phyloP scores from a whole-genome alignment of 2,888 invertebrate genomes.

The Tribolium freemani region DNA sequence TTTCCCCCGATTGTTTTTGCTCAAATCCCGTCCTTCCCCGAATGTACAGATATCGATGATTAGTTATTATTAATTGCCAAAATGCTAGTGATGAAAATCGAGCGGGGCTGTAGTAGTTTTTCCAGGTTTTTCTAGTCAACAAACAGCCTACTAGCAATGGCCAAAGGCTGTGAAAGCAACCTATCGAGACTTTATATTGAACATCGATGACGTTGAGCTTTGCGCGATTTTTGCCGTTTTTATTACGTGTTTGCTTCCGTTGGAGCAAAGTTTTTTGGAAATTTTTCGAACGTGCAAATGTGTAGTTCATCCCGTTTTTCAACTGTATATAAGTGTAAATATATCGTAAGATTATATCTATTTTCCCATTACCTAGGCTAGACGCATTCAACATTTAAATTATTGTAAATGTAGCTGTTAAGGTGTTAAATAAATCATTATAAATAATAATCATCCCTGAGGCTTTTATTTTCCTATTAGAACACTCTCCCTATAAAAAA shows the following conservation, averaged over 20 bases:
- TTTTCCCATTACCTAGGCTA: slow-evolving; percentile 51
- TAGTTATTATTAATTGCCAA: background rate
- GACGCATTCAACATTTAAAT: slow-evolving; percentile 46
- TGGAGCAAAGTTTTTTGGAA: background rate
- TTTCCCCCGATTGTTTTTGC: slow-evolving; percentile 21
- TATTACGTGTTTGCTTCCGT: background rate
- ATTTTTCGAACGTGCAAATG: background rate
- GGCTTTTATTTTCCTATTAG: too few relatives aligned
- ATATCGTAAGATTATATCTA: slow-evolving; percentile 54
- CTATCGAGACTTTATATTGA: slow-evolving; percentile 53
- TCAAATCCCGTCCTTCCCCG: slow-evolving; percentile 37
- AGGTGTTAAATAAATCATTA: slow-evolving; percentile 33
- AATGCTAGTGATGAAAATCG: slow-evolving; percentile 3
- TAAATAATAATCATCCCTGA: too few relatives aligned
- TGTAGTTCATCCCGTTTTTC: background rate
- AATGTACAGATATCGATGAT: slow-evolving; percentile 39
- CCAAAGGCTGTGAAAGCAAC: slow-evolving; percentile 57
- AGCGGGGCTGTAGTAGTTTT: slow-evolving; percentile 53
- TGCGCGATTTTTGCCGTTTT: background rate
- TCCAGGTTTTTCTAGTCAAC: slow-evolving; percentile 61
- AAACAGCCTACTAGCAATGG: slow-evolving; percentile 58
- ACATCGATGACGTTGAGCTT: slow-evolving; percentile 44
- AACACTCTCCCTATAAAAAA: too few relatives aligned
- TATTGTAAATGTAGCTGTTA: slow-evolving; percentile 48
- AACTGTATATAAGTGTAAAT: slow-evolving; percentile 58